Base-by-base conservation (phyloP, 2,797 vertebrate genomes). In the Buphagus erythrorhynchus region DNA sequence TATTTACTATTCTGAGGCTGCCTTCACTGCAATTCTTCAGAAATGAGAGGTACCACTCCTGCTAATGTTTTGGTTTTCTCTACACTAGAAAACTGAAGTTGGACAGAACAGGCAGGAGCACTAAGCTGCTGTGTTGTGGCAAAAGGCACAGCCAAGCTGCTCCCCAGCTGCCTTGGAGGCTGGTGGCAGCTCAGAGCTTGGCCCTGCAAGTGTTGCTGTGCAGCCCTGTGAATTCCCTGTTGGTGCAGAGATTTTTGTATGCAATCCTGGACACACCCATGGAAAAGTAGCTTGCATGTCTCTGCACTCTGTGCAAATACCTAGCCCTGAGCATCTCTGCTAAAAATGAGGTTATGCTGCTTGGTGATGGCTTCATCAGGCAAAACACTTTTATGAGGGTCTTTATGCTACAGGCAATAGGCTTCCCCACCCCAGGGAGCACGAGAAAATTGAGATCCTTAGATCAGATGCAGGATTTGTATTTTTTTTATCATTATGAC, bases 221-320 rank as follows among this genome's bases (percentile, higher is more conserved):
- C 13, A 63, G 66, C 40, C 36, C 43, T 29, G 29, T 2, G 1
- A 55, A 7, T 10, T 58, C 43, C 33, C 9, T 36, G 8, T 16
- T 46, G 69, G 68, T 45, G 11, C 63, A 31, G n/a, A 38, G 4
- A 3, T 29, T 86, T 68, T 31, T 35, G 3, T 16, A 13, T 3
- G 3, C 0, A 2, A 21, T 66, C 51, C 76, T 36, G 43, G 6
- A 54, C 28, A 13, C 24, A 38, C 1, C 6, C 43, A 10, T 5
- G 20, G 45, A 71, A 66, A 93, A 84, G 10, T 0, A 52, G 11
- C 13, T 54, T 43, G 11, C 6, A 4, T 15, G 18, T 52, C 46
- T 71, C 72, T 52, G 31, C 19, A 6, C 12, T 48, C 35, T 3
- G 0, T 36, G 40, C 11, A 29, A 22, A 45, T 28, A 48, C 22